Conservation (phyloP, 2,113 vertebrate genomes). For the Onychorhynchus coronatus region DNA sequence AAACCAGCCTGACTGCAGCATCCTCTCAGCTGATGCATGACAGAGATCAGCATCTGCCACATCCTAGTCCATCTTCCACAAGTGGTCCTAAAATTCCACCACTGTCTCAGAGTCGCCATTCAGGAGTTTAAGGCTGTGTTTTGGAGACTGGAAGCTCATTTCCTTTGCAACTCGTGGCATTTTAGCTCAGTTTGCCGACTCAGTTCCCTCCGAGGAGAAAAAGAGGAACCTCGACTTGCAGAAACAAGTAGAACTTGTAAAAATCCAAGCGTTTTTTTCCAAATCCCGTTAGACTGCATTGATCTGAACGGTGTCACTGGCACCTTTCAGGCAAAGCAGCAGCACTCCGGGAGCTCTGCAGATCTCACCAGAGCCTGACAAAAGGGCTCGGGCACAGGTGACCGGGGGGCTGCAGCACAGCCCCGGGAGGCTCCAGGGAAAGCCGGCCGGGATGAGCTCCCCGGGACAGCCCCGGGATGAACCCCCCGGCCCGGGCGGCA, state of each 20-base stretch:
- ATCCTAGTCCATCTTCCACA: neutral
- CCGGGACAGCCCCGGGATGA: neutral
- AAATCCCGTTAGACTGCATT: neutral
- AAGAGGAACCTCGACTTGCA: constrained; percentile 28
- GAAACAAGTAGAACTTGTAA: neutral
- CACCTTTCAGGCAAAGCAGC: neutral
- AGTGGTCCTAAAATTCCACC: neutral
- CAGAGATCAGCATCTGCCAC: neutral
- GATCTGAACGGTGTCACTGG: rapidly evolving
- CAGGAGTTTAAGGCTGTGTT: neutral
- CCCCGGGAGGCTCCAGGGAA: rapidly evolving
- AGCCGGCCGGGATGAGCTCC: neutral
- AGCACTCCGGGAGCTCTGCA: neutral
- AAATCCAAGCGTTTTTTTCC: neutral
- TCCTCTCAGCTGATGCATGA: neutral
- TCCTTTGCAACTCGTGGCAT: neutral
- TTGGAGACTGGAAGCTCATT: neutral
- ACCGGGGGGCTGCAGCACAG: neutral
- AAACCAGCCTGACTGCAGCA: neutral
- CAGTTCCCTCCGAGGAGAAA: neutral
- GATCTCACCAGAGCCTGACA: neutral
- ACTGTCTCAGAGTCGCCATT: neutral
- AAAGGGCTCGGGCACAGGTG: neutral
- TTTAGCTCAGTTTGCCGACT: neutral
- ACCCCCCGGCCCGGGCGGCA: neutral